Evolutionary conservation across 35 echinoderm and acorn worm species (phyloP).

Genomic region (Lytechinus variegatus): DNA sequence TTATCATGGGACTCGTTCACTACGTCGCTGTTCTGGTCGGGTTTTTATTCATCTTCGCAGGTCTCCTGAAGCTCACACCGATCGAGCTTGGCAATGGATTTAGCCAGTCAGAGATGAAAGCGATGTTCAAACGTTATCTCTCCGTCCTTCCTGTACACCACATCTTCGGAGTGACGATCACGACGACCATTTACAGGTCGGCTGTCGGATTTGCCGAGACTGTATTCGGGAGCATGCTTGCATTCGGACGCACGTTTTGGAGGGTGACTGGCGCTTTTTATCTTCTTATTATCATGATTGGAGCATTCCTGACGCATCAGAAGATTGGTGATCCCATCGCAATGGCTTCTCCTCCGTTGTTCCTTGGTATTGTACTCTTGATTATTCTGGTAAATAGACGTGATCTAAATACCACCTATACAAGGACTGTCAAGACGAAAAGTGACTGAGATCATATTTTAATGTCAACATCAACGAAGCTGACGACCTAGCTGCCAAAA

Average conservation of each 20-base stretch:
- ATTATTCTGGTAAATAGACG: conserved; percentile 15
- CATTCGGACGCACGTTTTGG: conserved; percentile 38
- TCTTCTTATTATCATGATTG: conserved; percentile 34
- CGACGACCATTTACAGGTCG: conserved; percentile 22
- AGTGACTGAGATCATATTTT: background rate
- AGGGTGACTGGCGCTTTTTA: conserved; percentile 31
- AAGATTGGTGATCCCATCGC: conserved; percentile 46
- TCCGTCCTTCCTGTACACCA: background rate
- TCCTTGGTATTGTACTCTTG: background rate
- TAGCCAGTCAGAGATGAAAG: conserved; percentile 32
- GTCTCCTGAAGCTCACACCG: conserved; percentile 12
- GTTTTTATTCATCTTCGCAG: conserved; percentile 39
- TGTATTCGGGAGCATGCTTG: conserved; percentile 27
- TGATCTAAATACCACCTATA: conserved; percentile 3
- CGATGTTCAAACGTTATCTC: conserved; percentile 33
- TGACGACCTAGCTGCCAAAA: background rate
- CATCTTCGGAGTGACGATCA: conserved; percentile 30
- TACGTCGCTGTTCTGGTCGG: conserved; percentile 26
- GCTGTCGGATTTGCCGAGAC: conserved; percentile 38
- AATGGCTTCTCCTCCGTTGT: background rate
- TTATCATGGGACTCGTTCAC: conserved; percentile 18
- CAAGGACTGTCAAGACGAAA: background rate
- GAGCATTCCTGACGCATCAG: conserved; percentile 13
- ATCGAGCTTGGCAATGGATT: conserved; percentile 9
- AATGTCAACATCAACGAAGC: background rate